phyloP scores from a whole-genome alignment of 2,888 invertebrate species.

The Hetaerina titia region DNA sequence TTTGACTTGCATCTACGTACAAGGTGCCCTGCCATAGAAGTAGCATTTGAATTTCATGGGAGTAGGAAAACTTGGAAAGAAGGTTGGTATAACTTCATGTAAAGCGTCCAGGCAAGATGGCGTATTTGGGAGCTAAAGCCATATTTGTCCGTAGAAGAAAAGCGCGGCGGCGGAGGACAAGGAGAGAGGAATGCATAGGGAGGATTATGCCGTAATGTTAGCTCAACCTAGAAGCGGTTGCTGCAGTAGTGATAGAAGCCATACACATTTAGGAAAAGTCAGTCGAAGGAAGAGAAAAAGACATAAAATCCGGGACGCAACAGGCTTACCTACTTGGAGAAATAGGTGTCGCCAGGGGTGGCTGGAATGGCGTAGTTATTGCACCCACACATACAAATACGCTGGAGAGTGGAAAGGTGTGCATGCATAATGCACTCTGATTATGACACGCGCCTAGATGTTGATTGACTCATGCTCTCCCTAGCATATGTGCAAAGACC shows the following conservation, averaged over 20 bases:
- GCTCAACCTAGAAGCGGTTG: background rate
- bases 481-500: background rate
- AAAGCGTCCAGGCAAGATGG: background rate
- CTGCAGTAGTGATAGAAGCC: background rate
- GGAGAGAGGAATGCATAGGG: background rate
- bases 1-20: background rate
- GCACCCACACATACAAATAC: background rate
- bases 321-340: background rate
- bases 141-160: background rate
- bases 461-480: background rate
- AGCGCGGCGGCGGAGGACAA: background rate
- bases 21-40: background rate
- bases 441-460: background rate
- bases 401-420: background rate
- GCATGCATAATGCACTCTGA: constrained; percentile 35
- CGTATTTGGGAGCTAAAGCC: background rate
- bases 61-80: background rate
- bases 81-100: background rate
- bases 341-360: background rate
- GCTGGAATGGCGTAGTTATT: background rate
- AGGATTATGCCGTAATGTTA: background rate
- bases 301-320: background rate
- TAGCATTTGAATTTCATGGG: constrained; percentile 7
- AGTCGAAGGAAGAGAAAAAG: background rate
- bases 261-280: background rate